A percentile compares a stretch with the other conserved stretches of the same genome.
phyloP scores from a whole-genome alignment of 2,888 invertebrate genomes.

The Caenorhabditis sp. region DNA sequence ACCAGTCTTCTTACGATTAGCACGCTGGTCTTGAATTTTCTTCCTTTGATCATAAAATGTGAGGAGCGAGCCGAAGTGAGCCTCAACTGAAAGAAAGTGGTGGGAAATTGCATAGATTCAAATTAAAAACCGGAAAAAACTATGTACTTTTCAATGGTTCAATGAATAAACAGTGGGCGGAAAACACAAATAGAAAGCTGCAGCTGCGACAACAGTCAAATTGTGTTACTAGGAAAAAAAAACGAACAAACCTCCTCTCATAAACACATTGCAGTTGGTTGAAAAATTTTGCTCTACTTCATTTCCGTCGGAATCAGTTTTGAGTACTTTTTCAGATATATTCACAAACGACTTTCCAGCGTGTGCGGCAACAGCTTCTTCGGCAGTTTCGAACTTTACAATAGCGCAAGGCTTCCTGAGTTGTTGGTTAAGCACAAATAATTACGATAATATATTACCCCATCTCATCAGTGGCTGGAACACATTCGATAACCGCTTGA shows the following conservation, averaged over 20 bases:
- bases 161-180: no score
- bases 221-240: no score
- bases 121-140: no score
- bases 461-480: slow-evolving; percentile 49
- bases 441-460: no score
- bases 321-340: slow-evolving; percentile 6
- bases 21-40: slow-evolving; percentile 27
- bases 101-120: not conserved
- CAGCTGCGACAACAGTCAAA: no score
- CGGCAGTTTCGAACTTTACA: slow-evolving; percentile 60
- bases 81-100: slow-evolving; percentile 56
- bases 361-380: slow-evolving; percentile 63
- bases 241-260: slow-evolving; percentile 59
- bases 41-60: slow-evolving; percentile 54
- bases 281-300: slow-evolving; percentile 21
- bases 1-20: slow-evolving; percentile 11
- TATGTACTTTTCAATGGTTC: no score
- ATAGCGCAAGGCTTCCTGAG: slow-evolving; percentile 58
- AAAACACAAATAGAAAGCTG: no score
- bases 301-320: slow-evolving; percentile 5
- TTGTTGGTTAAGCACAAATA: no score
- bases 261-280: slow-evolving; percentile 55
- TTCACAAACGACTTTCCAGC: slow-evolving; percentile 44
- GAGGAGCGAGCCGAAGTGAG: slow-evolving; percentile 59
- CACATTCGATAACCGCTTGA: slow-evolving; percentile 48